A percentile compares a stretch with the other conserved stretches of the same genome.
Evolutionary conservation across 2,113 vertebrate species (phyloP).

Genomic region (Toxotes jaculatrix): DNA sequence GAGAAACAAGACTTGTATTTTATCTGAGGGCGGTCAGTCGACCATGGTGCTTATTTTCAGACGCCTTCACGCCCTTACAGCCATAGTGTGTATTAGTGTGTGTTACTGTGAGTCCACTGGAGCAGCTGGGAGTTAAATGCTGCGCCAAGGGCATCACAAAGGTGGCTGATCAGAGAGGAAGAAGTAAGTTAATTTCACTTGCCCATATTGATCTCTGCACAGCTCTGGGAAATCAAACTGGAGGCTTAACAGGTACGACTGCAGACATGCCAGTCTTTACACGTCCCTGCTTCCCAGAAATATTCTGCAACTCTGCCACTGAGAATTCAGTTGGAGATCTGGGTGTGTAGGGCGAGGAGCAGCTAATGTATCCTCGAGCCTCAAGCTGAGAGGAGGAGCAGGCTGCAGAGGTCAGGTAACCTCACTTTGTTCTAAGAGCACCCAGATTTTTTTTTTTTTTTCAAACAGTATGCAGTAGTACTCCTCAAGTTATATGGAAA

Average conservation of each 20-base stretch:
- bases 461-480: no score
- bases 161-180: not conserved
- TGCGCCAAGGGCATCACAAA: not conserved
- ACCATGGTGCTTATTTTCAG: not conserved
- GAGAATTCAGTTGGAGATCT: no score
- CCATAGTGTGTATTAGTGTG: not conserved
- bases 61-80: not conserved
- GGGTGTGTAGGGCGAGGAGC: no score
- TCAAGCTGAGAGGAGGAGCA: no score
- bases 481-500: no score
- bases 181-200: not conserved
- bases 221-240: slow-evolving; percentile 11
- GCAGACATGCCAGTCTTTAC: not conserved
- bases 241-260: not conserved
- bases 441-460: no score
- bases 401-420: no score
- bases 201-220: not conserved
- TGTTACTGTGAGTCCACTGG: not conserved
- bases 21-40: slow-evolving; percentile 13
- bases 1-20: not conserved
- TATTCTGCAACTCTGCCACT: not conserved
- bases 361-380: no score
- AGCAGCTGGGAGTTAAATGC: slow-evolving; percentile 1
- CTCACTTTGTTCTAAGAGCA: no score
- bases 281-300: not conserved